phyloP scores from a whole-genome alignment of 1,140 invertebrate genomes.

The Drosophila nikananu region DNA sequence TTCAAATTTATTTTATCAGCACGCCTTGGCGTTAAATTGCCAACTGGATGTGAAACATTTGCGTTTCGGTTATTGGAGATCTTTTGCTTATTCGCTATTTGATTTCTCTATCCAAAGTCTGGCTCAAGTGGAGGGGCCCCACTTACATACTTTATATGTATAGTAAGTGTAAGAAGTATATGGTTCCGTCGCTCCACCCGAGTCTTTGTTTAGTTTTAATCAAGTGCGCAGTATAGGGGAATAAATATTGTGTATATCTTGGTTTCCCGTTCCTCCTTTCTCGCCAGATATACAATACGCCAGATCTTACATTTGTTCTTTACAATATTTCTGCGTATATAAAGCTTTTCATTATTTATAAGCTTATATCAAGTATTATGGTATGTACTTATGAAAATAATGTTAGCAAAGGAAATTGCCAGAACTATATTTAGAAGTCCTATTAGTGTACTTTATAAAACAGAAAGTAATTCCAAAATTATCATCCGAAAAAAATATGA shows the following conservation, averaged over 20 bases:
- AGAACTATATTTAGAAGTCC: not conserved
- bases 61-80: conserved; percentile 16
- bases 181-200: not conserved
- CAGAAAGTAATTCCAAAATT: not conserved
- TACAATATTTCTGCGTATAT: not conserved
- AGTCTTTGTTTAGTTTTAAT: conserved; percentile 41
- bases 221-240: conserved; percentile 41
- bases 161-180: not conserved
- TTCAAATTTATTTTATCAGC: conserved; percentile 34
- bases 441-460: not conserved
- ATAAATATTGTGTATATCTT: not conserved
- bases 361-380: not conserved
- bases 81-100: conserved; percentile 19
- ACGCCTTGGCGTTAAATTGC: conserved; percentile 31
- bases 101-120: conserved; percentile 44
- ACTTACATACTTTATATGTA: not conserved
- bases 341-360: not conserved
- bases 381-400: not conserved
- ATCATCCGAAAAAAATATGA: not conserved
- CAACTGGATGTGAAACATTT: conserved; percentile 38
- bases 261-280: not conserved
- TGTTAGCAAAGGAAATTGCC: not conserved
- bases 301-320: conserved; percentile 1
- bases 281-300: not conserved
- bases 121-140: conserved; percentile 1